phyloP scores from a whole-genome alignment of 2,113 vertebrate genomes.

The Sminthopsis crassicaudata region DNA sequence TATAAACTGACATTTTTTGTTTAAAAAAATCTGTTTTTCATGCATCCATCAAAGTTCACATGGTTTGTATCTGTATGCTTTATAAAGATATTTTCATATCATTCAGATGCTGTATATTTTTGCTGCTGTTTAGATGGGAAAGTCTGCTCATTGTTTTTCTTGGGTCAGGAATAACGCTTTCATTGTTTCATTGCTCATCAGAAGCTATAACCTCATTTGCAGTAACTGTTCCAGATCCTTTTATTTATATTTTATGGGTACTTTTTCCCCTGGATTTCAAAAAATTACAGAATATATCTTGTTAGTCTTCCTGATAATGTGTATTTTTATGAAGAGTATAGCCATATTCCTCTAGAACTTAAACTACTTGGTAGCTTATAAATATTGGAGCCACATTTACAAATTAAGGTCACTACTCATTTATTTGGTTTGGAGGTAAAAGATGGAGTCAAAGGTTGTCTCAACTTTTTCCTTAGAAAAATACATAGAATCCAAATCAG shows the following conservation, averaged over 20 bases:
- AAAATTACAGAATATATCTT: not conserved
- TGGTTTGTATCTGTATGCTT: not conserved
- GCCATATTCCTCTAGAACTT: not conserved
- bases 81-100: not conserved
- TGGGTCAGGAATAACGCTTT: not conserved
- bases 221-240: not conserved
- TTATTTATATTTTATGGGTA: not conserved
- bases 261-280: not conserved
- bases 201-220: not conserved
- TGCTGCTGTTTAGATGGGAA: not conserved
- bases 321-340: not conserved
- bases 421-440: not conserved
- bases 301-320: constrained; percentile 2
- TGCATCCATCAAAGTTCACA: not conserved
- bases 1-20: not conserved
- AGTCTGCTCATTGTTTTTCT: not conserved
- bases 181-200: not conserved
- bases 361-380: not conserved
- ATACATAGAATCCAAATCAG: not conserved
- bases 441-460: not conserved
- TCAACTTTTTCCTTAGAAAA: not conserved
- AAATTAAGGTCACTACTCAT: not conserved
- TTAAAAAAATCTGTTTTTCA: not conserved
- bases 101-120: not conserved
- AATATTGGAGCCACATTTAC: not conserved